phyloP scores from a whole-genome alignment of 2,888 invertebrate genomes.

The Buathra laborator region DNA sequence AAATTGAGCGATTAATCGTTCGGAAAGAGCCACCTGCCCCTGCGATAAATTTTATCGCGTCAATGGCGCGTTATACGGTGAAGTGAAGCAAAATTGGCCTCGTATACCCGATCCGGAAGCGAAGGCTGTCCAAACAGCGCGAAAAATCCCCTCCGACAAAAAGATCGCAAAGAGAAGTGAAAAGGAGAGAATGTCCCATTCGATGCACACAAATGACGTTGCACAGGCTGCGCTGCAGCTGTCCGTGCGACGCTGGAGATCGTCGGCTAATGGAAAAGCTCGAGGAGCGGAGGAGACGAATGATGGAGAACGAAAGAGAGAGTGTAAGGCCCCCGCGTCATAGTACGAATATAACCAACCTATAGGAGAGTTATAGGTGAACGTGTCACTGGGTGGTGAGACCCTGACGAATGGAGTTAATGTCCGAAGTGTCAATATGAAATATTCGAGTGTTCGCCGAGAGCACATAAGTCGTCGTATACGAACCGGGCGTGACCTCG shows the following conservation, averaged over 20 bases:
- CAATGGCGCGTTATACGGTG: background rate
- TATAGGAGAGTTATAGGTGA: slow-evolving; percentile 40
- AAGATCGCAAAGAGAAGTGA: slow-evolving; percentile 59
- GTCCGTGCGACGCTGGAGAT: slow-evolving; percentile 43
- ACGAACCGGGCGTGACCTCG: slow-evolving; percentile 77
- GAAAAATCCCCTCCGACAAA: slow-evolving; percentile 58
- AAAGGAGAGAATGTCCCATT: slow-evolving; percentile 36
- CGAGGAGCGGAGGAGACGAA: slow-evolving; percentile 43
- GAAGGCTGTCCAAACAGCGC: slow-evolving; percentile 70
- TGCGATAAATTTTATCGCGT: slow-evolving; percentile 5
- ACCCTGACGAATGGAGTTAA: slow-evolving; percentile 81
- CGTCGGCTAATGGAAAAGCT: slow-evolving; percentile 51
- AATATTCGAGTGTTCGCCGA: slow-evolving; percentile 78
- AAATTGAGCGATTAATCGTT: slow-evolving; percentile 47
- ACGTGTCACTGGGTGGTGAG: slow-evolving; percentile 69
- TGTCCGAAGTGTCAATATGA: slow-evolving; percentile 81
- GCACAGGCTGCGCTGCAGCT: slow-evolving; percentile 50
- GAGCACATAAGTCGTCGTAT: slow-evolving; percentile 62
- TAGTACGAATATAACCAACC: slow-evolving; percentile 18
- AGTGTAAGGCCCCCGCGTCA: slow-evolving; percentile 25
- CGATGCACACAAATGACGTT: slow-evolving; percentile 51
- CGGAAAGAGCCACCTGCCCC: slow-evolving; percentile 58
- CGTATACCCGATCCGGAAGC: slow-evolving; percentile 57
- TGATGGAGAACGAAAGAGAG: slow-evolving; percentile 47
- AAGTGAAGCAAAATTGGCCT: slow-evolving; percentile 48